Percentiles rank a stretch among this genome's conserved stretches.
Conservation (phyloP, 92 coral and sea anemone species). For the Porites cylindrica region DNA sequence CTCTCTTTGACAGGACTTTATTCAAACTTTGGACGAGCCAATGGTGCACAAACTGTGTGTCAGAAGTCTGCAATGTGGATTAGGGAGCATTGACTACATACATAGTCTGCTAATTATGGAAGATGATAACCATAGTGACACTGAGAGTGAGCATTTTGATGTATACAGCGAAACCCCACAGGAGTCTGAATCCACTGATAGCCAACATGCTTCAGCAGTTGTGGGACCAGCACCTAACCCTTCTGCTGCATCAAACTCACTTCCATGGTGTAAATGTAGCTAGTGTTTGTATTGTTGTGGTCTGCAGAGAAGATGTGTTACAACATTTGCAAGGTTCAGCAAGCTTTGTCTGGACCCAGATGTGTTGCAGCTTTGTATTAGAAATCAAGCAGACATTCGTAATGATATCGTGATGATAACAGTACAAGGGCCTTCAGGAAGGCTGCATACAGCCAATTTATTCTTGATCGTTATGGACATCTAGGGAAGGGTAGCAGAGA, state of each 20-base stretch:
- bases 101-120: conserved; percentile 2
- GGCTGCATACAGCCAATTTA: too few species aligned
- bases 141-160: neutral
- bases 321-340: neutral
- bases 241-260: neutral
- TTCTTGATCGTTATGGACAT: too few species aligned
- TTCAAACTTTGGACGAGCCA: neutral
- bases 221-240: neutral
- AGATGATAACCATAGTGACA: neutral
- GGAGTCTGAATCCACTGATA: neutral
- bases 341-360: conserved; percentile 14
- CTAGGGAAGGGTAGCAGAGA: too few species aligned
- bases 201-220: neutral
- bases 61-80: neutral
- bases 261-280: conserved; percentile 10
- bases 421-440: too few species aligned
- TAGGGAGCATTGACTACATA: neutral
- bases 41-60: neutral
- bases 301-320: neutral
- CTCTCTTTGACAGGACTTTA: neutral
- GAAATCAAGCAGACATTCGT: too few species aligned
- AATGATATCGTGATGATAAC: too few species aligned
- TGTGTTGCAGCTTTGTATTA: too few species aligned
- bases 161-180: neutral
- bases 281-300: neutral